Evolutionary conservation across 2,888 invertebrate genomes (phyloP), one percentile per base, ranked within the genome.

Genomic region (Pseudococcus viburni): DNA sequence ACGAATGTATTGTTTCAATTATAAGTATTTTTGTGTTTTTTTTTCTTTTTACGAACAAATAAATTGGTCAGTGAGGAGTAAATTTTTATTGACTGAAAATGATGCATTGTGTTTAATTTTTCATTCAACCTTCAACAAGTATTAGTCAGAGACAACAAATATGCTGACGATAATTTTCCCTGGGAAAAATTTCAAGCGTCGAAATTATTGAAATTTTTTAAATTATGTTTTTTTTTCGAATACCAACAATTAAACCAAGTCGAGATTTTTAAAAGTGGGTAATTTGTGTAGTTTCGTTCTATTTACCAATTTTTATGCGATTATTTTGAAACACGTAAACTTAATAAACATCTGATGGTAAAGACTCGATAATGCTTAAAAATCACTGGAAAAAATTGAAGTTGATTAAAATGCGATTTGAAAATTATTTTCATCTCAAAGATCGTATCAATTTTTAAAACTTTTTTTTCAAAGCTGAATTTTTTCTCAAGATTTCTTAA

Each of bases 271-370:
- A 17, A 19, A n/a, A 59, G 59, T 59, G n/a, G 19, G 9, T 59
- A 59, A 19, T 59, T 59, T 59, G n/a, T 73, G 26, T 73, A 73
- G 26, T 73, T 73, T 73, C 12, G 68, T 73, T 73, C 68, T 73
- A 73, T 73, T 73, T 73, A 33, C 68, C 1, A 33, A 12, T 1
- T 22, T 11, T n/a, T 12, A 33, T 2, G 3, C 3, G 1, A 33
- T 33, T 33, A 33, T 33, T 33, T 33, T 33, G 68, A 73, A 73
- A 73, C 33, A 33, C 26, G 26, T 73, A 73, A 73, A 12, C 68
- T 11, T 73, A 73, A 12, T 73, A 33, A 11, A 73, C 33, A 22
- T 15, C 55, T 17, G 6, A 22, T 11, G 33, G 1, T 33, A 73
- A 26, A 73, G 26, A 22, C 15, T 7, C 33, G 6, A 26, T 59